phyloP scores from a whole-genome alignment of 2,888 invertebrate species.

The Lepeophtheirus nordmannii region DNA sequence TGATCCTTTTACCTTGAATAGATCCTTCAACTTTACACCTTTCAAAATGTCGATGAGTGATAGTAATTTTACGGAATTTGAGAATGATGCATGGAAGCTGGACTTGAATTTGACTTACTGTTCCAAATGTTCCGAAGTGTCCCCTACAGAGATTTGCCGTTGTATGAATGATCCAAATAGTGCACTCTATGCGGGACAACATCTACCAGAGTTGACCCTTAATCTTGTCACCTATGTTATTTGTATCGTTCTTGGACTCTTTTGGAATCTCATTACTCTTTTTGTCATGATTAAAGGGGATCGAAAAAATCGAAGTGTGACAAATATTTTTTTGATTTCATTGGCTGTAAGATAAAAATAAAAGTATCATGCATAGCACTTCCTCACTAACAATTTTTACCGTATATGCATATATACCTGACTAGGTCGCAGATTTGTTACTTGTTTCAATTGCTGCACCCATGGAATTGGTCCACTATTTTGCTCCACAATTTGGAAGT shows the following conservation, averaged over 20 bases:
- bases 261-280: conserved; percentile 37
- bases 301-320: conserved; percentile 32
- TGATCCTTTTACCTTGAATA: too few relatives aligned
- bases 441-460: conserved; percentile 38
- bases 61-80: too few relatives aligned
- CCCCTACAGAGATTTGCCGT: not conserved
- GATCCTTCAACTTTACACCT: too few relatives aligned
- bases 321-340: conserved; percentile 32
- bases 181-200: not conserved
- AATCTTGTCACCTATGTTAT: conserved; percentile 30
- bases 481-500: conserved; percentile 36
- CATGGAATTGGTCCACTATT: conserved; percentile 36
- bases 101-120: not conserved
- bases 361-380: not conserved
- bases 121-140: not conserved
- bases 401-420: too few relatives aligned
- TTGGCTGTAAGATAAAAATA: conserved; percentile 26
- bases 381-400: too few relatives aligned
- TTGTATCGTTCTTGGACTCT: conserved; percentile 34
- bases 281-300: conserved; percentile 35
- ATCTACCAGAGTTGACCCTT: not conserved
- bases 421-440: conserved; percentile 37
- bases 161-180: not conserved
- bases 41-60: too few relatives aligned
- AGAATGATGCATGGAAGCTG: too few relatives aligned